phyloP scores from a whole-genome alignment of 2,888 invertebrate genomes.

The Plemyria rubiginata region DNA sequence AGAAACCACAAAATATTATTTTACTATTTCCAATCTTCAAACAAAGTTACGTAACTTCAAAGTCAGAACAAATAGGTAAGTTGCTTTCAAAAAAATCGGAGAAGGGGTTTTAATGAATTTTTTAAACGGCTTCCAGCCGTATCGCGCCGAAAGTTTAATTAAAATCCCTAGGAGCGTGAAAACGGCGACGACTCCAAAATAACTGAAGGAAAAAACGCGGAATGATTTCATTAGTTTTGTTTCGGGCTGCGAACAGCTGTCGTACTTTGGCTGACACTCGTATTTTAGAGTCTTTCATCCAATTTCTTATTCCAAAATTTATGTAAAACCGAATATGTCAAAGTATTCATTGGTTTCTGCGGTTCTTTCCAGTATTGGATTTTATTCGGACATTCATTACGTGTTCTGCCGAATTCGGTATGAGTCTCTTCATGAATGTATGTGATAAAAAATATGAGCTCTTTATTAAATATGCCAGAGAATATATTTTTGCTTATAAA shows the following conservation, averaged over 20 bases:
- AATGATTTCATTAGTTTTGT: constrained; percentile 57
- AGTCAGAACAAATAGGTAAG: constrained; percentile 50
- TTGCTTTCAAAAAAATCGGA: constrained; percentile 56
- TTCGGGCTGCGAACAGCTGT: constrained; percentile 49
- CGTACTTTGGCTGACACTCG: constrained; percentile 37
- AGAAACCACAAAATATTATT: neutral
- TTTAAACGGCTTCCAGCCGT: constrained; percentile 60
- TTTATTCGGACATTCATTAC: constrained; percentile 1
- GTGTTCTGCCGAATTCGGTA: neutral
- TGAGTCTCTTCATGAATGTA: too few species aligned
- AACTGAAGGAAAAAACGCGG: constrained; percentile 55
- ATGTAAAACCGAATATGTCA: constrained; percentile 23
- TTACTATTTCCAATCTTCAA: constrained; percentile 16
- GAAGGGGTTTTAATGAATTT: constrained; percentile 70
- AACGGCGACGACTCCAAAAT: constrained; percentile 66
- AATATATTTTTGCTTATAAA: neutral
- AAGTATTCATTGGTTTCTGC: constrained; percentile 16
- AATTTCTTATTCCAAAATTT: constrained; percentile 21
- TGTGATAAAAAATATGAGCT: too few species aligned
- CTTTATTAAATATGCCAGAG: neutral
- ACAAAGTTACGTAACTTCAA: constrained; percentile 31
- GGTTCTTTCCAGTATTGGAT: constrained; percentile 8
- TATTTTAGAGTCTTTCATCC: constrained; percentile 34
- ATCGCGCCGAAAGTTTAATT: constrained; percentile 71
- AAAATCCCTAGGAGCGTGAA: constrained; percentile 66